These are phyloP conservation scores for Apodemus agrarius DNA, from an alignment of 2,797 vertebrate species.

Conservation along the genomic window DNA sequence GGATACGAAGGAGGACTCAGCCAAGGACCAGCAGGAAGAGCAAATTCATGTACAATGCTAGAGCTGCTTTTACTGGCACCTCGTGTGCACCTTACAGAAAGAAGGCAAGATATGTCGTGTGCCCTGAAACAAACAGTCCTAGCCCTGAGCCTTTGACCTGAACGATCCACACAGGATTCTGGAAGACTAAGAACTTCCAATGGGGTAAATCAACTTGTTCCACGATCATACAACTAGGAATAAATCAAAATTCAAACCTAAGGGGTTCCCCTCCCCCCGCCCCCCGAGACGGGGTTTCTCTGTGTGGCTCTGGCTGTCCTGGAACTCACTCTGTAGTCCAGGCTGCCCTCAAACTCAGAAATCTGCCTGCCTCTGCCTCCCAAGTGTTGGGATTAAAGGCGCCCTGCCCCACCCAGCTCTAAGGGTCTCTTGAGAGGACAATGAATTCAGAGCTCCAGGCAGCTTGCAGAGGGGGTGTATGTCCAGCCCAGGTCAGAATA, in stretches of 20 bases:
- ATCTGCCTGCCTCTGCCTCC: too few species aligned
- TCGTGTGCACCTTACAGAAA: background rate
- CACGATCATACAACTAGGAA: background rate
- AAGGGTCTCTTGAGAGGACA: background rate
- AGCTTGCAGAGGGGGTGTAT: background rate
- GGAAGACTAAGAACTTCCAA: background rate
- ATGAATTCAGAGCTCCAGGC: background rate
- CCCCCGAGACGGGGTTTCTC: too few species aligned
- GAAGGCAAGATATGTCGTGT: background rate
- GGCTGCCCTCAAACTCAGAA: too few species aligned
- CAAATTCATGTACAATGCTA: background rate
- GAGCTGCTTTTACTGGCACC: fast-evolving
- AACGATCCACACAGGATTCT: background rate
- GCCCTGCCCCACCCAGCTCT: background rate
- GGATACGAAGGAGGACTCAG: background rate
- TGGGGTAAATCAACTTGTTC: background rate
- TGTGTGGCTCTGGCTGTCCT: too few species aligned
- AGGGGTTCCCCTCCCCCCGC: too few species aligned
- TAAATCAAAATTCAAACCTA: background rate
- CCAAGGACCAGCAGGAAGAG: background rate
- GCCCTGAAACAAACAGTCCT: background rate
- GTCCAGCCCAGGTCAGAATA: background rate
- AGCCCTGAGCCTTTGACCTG: background rate
- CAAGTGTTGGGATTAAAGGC: too few species aligned
- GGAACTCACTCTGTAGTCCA: too few species aligned